phyloP scores from a whole-genome alignment of 1,140 invertebrate species.

The Triops longicaudatus region DNA sequence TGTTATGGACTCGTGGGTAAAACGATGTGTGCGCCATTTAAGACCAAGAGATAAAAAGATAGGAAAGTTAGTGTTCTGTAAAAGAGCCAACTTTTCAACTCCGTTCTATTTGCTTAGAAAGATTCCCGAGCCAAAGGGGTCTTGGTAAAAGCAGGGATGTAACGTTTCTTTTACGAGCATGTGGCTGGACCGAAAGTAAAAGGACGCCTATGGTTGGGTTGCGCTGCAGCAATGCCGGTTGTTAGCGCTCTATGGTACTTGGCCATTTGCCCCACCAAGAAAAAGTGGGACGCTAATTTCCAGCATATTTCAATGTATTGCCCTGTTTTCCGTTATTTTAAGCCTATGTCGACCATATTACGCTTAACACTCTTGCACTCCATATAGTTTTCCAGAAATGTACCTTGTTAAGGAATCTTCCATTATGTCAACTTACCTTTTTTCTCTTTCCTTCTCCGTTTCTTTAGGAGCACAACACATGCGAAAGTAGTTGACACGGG shows the following conservation, averaged over 20 bases:
- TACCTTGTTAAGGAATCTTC: no score
- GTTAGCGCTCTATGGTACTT: constrained; percentile 1
- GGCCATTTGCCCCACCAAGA: neutral
- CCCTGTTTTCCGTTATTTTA: no score
- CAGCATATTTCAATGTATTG: neutral
- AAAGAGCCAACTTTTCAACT: constrained; percentile 12
- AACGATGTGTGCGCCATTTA: neutral
- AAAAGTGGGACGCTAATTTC: neutral
- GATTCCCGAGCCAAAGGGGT: neutral
- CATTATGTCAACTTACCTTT: no score
- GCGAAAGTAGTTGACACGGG: constrained; percentile 70
- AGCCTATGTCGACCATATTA: no score
- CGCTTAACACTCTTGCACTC: no score
- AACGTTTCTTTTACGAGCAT: constrained; percentile 2
- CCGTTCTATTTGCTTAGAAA: constrained; percentile 12
- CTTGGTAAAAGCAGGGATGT: neutral
- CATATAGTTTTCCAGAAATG: no score
- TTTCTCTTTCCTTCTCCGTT: constrained; percentile 27
- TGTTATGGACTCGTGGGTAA: neutral
- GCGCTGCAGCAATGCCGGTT: neutral
- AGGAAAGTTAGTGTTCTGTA: constrained; percentile 8
- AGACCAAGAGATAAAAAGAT: neutral
- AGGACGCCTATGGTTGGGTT: neutral
- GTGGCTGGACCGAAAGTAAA: neutral
- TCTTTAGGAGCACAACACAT: constrained; percentile 57